A percentile compares a stretch with the other conserved stretches of the same genome.
phyloP scores from a whole-genome alignment of 2,113 vertebrate species.

The Trinectes maculatus region DNA sequence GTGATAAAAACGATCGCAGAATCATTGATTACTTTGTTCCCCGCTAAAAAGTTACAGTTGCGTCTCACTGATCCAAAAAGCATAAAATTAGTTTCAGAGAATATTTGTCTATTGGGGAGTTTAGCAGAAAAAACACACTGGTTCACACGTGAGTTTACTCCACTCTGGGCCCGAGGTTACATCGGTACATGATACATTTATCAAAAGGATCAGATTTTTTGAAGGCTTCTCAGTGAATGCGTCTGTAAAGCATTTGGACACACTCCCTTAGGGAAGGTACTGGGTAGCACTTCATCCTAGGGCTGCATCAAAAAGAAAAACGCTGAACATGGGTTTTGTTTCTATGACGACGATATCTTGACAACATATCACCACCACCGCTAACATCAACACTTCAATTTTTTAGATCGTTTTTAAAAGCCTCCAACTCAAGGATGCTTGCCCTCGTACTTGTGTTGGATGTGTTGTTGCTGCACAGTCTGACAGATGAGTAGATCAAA shows the following conservation, averaged over 20 bases:
- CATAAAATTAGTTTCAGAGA: constrained; percentile 27
- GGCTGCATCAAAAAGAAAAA: not conserved
- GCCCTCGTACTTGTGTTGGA: not conserved
- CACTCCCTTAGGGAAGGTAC: not conserved
- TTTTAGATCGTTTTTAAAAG: not conserved
- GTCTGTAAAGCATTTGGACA: not conserved
- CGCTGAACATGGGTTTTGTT: not conserved
- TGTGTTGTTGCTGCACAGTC: not conserved
- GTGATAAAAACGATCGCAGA: constrained; percentile 53
- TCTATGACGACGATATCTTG: not conserved
- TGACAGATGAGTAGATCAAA: not conserved
- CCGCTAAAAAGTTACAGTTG: constrained; percentile 30
- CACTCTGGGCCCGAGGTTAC: not conserved
- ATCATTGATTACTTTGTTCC: constrained; percentile 39
- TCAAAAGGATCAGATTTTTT: not conserved
- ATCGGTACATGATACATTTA: not conserved
- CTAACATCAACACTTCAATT: not conserved
- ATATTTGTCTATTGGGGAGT: constrained; percentile 37
- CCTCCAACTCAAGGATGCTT: not conserved
- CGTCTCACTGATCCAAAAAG: not conserved
- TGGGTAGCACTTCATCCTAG: not conserved
- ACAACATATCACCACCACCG: not conserved
- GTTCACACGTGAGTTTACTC: not conserved
- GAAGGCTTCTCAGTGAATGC: not conserved
- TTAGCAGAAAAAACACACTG: constrained; percentile 4